phyloP scores from a whole-genome alignment of 2,888 invertebrate species.

The Drosophila silvestris region DNA sequence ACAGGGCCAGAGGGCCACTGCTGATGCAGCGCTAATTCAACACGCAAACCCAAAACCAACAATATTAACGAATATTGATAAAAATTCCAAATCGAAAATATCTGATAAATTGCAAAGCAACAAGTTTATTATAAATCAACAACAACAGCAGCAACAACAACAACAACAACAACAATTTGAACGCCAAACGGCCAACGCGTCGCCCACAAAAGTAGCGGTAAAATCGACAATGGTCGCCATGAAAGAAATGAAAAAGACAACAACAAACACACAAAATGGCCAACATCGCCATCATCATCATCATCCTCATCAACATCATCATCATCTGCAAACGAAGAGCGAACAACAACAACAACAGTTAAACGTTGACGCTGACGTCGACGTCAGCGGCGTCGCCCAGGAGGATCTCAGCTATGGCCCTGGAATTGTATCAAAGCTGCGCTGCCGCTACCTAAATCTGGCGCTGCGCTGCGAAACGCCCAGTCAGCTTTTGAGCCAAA shows the following conservation, averaged over 20 bases:
- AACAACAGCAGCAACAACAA: slow-evolving; percentile 36
- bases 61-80: slow-evolving; percentile 40
- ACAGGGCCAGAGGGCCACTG: slow-evolving; percentile 77
- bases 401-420: slow-evolving; percentile 96
- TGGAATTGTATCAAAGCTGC: slow-evolving; percentile 94
- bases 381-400: slow-evolving; percentile 28
- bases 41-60: slow-evolving; percentile 26
- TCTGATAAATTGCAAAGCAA: slow-evolving; percentile 83
- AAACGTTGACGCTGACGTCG: slow-evolving; percentile 38
- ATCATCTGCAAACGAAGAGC: slow-evolving; percentile 28
- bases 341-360: slow-evolving; percentile 18
- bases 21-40: slow-evolving; percentile 50
- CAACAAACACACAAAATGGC: slow-evolving; percentile 82
- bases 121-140: slow-evolving; percentile 82
- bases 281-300: slow-evolving; percentile 74
- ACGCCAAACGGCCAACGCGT: slow-evolving; percentile 44
- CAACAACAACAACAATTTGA: slow-evolving; percentile 40
- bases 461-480: slow-evolving; percentile 90
- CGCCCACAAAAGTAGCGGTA: slow-evolving; percentile 69
- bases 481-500: slow-evolving; percentile 87
- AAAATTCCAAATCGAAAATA: slow-evolving; percentile 74
- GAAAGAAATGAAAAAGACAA: slow-evolving; percentile 85
- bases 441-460: slow-evolving; percentile 94
- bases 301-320: slow-evolving; percentile 52
- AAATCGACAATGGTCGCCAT: slow-evolving; percentile 86